Evolutionary conservation across 2,113 vertebrate species (phyloP).

Genomic region (Austrofundulus limnaeus): DNA sequence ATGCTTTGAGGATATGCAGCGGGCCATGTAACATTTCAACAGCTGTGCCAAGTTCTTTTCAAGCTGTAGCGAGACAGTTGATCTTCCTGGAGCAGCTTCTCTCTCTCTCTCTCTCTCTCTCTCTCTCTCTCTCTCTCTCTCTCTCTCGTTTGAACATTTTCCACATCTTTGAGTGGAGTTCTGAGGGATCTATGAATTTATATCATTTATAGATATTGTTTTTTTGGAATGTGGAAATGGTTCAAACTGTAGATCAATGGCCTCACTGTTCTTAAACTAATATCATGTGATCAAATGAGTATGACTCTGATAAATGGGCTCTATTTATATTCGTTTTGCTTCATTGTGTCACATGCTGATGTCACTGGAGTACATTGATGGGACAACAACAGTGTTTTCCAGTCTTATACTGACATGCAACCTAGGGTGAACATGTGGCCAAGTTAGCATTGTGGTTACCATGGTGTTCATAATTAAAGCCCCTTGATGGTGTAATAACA

Average conservation of each 20-base stretch:
- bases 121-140: no score
- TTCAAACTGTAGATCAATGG: constrained; percentile 19
- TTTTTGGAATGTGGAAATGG: not conserved
- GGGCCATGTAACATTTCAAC: constrained; percentile 34
- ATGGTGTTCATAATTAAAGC: constrained; percentile 78
- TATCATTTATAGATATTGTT: constrained; percentile 1
- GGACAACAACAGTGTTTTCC: constrained; percentile 14
- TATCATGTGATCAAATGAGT: constrained; percentile 18
- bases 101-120: constrained; percentile 5
- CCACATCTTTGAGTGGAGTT: constrained; percentile 47
- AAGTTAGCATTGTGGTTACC: constrained; percentile 55
- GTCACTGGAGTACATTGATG: constrained; percentile 21
- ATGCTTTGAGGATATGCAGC: constrained; percentile 43
- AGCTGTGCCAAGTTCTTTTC: constrained; percentile 41
- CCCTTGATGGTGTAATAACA: constrained; percentile 74
- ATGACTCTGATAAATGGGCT: constrained; percentile 34
- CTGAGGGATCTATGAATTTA: constrained; percentile 40
- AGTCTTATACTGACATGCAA: constrained; percentile 12
- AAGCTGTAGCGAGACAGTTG: constrained; percentile 38
- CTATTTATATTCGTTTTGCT: constrained; percentile 13
- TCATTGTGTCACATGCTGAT: constrained; percentile 29
- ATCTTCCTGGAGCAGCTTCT: constrained; percentile 23
- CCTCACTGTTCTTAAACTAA: constrained; percentile 39
- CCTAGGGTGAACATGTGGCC: constrained; percentile 39
- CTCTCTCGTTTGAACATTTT: constrained; percentile 44